Conservation (phyloP, 2,113 vertebrate genomes). For the Atrichornis clamosus region DNA sequence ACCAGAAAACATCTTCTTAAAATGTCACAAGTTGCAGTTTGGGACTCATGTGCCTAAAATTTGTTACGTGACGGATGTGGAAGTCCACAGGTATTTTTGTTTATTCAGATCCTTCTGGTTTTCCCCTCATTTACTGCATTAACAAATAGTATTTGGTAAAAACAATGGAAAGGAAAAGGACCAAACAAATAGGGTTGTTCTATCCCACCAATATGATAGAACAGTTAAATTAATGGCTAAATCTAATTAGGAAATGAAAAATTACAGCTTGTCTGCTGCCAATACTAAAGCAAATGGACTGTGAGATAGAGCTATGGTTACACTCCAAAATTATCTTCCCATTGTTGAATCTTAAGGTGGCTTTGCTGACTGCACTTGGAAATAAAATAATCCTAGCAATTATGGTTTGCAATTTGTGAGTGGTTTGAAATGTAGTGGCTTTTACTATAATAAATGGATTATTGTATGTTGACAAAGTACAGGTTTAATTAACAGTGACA, state of each 20-base stretch:
- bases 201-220: conserved; percentile 47
- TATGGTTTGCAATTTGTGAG: conserved; percentile 82
- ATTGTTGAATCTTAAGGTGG: conserved; percentile 66
- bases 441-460: conserved; percentile 84
- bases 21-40: background rate
- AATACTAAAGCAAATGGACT: conserved; percentile 73
- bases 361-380: conserved; percentile 69
- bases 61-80: background rate
- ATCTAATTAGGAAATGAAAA: conserved; percentile 78
- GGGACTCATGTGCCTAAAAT: background rate
- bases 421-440: conserved; percentile 82
- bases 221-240: conserved; percentile 77
- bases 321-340: conserved; percentile 59
- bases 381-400: conserved; percentile 82
- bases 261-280: conserved; percentile 66
- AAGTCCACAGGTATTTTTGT: background rate
- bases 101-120: accelerated
- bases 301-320: conserved; percentile 65
- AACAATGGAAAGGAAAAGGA: background rate
- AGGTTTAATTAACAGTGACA: conserved; percentile 86
- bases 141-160: conserved; percentile 17
- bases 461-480: conserved; percentile 83
- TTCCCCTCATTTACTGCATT: background rate
- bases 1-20: background rate
- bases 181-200: conserved; percentile 23